A percentile compares a stretch with the other conserved stretches of the same genome.
phyloP scores from a whole-genome alignment of 2,113 vertebrate species.

The Grammomys dolichurus region DNA sequence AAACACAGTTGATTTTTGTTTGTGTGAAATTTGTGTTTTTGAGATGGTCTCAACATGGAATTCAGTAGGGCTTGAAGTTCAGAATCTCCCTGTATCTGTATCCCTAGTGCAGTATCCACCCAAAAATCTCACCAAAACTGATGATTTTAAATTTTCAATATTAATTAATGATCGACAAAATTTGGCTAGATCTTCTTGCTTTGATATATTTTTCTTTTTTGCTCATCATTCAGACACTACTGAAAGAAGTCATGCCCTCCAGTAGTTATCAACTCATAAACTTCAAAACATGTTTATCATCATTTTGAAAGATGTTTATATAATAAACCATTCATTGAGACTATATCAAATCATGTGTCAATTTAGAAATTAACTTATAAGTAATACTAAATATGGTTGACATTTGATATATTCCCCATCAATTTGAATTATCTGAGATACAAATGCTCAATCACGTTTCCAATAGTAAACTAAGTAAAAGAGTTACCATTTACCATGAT shows the following conservation, averaged over 20 bases:
- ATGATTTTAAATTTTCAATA: neutral
- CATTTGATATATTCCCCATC: neutral
- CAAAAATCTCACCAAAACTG: neutral
- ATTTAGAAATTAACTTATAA: neutral
- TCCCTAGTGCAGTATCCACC: neutral
- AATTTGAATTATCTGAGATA: neutral
- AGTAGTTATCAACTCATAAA: neutral
- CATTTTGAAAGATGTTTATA: neutral
- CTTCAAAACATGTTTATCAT: neutral
- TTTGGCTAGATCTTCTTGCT: neutral
- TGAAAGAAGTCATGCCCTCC: neutral
- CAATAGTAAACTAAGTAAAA: neutral
- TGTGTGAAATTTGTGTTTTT: neutral
- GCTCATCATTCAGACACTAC: neutral
- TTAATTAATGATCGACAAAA: neutral
- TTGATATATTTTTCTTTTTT: neutral
- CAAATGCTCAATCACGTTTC: neutral
- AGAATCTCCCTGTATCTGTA: neutral
- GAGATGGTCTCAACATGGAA: neutral
- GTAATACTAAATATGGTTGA: neutral
- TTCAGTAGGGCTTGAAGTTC: rapidly evolving
- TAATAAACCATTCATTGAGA: neutral
- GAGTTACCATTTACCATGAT: neutral
- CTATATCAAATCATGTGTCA: neutral
- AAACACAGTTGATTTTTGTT: neutral